These are phyloP conservation scores for Prolemur simus DNA, from an alignment of 2,113 vertebrate genomes.

Conservation along the genomic window DNA sequence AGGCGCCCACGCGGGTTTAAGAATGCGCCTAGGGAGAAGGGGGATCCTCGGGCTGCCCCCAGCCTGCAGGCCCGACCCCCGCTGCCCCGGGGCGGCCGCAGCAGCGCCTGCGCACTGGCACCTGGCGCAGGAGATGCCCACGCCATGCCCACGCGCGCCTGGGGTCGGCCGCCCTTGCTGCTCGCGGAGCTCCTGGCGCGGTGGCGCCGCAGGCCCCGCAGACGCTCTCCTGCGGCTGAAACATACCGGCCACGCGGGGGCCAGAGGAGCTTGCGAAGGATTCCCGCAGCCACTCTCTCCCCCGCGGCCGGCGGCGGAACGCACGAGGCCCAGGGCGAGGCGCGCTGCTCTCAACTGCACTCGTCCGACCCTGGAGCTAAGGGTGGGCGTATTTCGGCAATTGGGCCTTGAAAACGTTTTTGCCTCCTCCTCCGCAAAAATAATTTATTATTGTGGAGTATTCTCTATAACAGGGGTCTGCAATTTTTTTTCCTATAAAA, in stretches of 20 bases:
- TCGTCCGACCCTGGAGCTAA: fast-evolving
- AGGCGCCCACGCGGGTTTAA: neutral
- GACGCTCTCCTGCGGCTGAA: neutral
- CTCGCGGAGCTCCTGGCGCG: fast-evolving
- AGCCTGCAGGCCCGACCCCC: neutral
- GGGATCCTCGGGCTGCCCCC: too few species aligned
- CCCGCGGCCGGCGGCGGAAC: neutral
- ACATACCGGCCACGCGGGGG: neutral
- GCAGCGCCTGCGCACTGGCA: neutral
- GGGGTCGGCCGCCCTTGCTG: neutral
- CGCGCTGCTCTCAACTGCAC: neutral
- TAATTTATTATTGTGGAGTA: neutral
- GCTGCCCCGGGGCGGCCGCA: fast-evolving
- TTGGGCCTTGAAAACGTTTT: neutral
- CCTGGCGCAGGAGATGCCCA: fast-evolving
- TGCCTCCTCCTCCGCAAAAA: neutral
- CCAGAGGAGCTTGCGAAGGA: neutral
- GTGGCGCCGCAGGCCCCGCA: neutral
- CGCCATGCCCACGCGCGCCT: fast-evolving
- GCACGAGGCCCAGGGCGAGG: too few species aligned
- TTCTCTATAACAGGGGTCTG: neutral
- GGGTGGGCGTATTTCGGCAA: too few species aligned
- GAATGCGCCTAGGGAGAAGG: neutral
- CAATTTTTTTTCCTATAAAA: neutral
- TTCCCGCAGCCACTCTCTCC: neutral